These are phyloP conservation scores for Euzetes globulus DNA, from an alignment of 2,888 invertebrate genomes.

Conservation along the genomic window DNA sequence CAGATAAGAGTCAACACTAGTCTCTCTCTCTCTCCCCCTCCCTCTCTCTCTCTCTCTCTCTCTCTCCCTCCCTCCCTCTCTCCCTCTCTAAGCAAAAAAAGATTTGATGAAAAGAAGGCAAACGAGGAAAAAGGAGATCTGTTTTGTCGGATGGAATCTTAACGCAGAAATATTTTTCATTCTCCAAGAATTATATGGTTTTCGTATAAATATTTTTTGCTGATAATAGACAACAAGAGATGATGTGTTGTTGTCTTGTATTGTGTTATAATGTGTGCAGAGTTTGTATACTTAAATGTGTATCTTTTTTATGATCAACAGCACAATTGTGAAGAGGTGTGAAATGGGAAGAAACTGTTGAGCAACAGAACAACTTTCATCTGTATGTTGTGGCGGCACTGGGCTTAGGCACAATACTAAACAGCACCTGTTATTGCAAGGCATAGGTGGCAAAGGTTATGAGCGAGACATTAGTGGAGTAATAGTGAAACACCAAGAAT, in stretches of 20 bases:
- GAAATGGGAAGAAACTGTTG: slow-evolving; percentile 24
- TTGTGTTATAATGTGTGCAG: not conserved
- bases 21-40: not conserved
- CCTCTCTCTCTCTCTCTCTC: not conserved
- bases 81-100: not conserved
- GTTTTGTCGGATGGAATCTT: not conserved
- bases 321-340: slow-evolving; percentile 26
- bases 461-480: slow-evolving; percentile 13
- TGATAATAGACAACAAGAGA: not conserved
- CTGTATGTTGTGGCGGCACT: slow-evolving; percentile 18
- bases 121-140: slow-evolving; percentile 18
- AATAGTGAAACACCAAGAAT: slow-evolving; percentile 16
- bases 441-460: slow-evolving; percentile 27
- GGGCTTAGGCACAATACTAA: not conserved
- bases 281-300: slow-evolving; percentile 27
- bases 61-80: too few relatives aligned
- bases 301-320: slow-evolving; percentile 26
- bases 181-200: slow-evolving; percentile 7
- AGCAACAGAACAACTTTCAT: not conserved
- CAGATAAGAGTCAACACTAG: too few relatives aligned
- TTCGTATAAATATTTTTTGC: not conserved
- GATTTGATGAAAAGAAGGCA: not conserved
- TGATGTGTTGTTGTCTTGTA: not conserved
- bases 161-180: not conserved
- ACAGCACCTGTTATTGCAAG: slow-evolving; percentile 23